Evolutionary conservation across 2,113 vertebrate species (phyloP), one percentile per base, ranked within the genome.

Genomic region (Entomyzon cyanotis): DNA sequence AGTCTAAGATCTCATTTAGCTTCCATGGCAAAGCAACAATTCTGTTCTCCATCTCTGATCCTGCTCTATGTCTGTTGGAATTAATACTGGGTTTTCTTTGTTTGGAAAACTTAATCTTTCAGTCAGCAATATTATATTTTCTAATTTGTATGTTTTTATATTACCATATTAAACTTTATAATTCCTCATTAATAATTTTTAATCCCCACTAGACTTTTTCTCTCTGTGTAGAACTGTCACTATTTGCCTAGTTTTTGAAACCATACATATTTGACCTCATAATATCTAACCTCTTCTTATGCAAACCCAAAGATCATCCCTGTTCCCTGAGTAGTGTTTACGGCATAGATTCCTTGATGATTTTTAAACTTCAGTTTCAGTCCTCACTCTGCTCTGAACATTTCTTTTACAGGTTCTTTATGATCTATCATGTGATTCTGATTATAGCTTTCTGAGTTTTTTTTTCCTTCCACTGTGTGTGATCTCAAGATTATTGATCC

Each of bases 401-500:
- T 49, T 87, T 85, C 9, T 91, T 91, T 81, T 89, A 39, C 33
- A 69, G 22, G 18, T 85, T 75, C 41, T 63, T 93, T 70, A 89
- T 59, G 25, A 70, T 65, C 22, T 70, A 74, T 50, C 53, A 53
- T 2, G 2, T 44, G 53, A 65, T 50, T 69, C 15, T 58, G 44
- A 60, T 41, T 59, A 55, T 5, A 52, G 22, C 37, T 62, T 86
- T 70, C 27, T 55, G 18, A 10, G 0, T 11, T 2, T 37, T 41
- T 67, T 71, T 78, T 49, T 22, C 24, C 14, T 53, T 90, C 28
- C n/a, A 28, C 49, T n/a, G 2, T 56, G 47, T 88, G 23, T 71
- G 56, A 70, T 89, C 33, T 87, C 74, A 73, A 19, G 76, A 89
- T 73, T 94, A 97, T 95, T 25, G 81, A 95, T 96, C 62, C 14